phyloP scores from a whole-genome alignment of 1,140 invertebrate genomes.

The Drosophila triauraria region DNA sequence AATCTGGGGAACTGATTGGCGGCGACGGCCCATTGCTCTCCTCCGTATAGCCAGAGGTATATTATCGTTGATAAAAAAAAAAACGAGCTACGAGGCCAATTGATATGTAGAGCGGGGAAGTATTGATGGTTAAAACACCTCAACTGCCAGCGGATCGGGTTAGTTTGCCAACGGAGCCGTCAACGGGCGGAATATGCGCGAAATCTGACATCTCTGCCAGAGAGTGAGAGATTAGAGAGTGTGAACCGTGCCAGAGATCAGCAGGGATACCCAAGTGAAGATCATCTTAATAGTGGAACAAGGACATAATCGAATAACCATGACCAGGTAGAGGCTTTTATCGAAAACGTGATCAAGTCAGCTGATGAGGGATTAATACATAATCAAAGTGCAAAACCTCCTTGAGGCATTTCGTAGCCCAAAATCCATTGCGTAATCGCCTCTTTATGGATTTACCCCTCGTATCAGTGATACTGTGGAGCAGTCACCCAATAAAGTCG shows the following conservation, averaged over 20 bases:
- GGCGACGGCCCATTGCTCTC: conserved; percentile 28
- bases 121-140: conserved; percentile 79
- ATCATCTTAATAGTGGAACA: conserved; percentile 11
- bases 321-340: conserved; percentile 22
- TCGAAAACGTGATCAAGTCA: conserved; percentile 7
- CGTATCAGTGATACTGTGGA: conserved; percentile 36
- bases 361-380: background rate
- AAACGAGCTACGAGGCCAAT: conserved; percentile 41
- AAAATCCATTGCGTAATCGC: conserved; percentile 63
- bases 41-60: conserved; percentile 29
- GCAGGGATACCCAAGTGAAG: conserved; percentile 24
- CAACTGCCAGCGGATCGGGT: conserved; percentile 59
- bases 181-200: conserved; percentile 67
- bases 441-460: conserved; percentile 57
- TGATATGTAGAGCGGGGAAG: conserved; percentile 48
- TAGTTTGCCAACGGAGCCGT: conserved; percentile 69
- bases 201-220: conserved; percentile 27
- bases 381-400: background rate
- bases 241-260: conserved; percentile 9
- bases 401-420: background rate
- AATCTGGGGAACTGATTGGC: conserved; percentile 52
- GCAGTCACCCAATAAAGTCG: conserved; percentile 41
- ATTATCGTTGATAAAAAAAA: conserved; percentile 56
- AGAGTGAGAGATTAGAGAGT: conserved; percentile 19
- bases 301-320: conserved; percentile 36